Evolutionary conservation across 2,113 vertebrate species (phyloP), one percentile per base, ranked within the genome.

Genomic region (Otocyon megalotis): DNA sequence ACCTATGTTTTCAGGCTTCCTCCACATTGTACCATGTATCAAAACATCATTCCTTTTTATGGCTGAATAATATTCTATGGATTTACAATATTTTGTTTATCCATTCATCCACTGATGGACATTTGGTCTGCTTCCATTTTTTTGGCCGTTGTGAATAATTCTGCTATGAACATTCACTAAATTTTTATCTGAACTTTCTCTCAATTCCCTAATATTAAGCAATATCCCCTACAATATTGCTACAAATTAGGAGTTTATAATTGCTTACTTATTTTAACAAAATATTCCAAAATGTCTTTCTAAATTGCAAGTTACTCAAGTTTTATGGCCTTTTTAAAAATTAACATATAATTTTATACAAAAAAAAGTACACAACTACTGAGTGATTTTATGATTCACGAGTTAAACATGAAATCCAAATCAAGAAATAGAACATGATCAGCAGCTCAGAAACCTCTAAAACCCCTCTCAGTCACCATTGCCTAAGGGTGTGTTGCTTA

Each of bases 231-330:
- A 26, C 28, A 48, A 8, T 28, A 32, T 81, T 15, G 3, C 26
- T 77, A 58, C 72, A 82, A 53, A 95, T 60, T 62, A 50, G 13
- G 60, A 65, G 4, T 17, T 77, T 92, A 24, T 69, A n/a, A 37
- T 58, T 67, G 37, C 84, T 92, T 54, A 60, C 65, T 92, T 87
- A n/a, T 87, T 90, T 96, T 77, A 87, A 14, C 28, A 74, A 53
- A 90, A 54, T 43, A 35, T 83, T 97, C 43, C 62, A 77, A 79
- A 74, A 60, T 72, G 17, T 43, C 63, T 96, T 80, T 63, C 80
- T 53, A 82, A 89, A 76, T 82, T 86, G 22, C 69, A 60, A 28
- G 43, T 77, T 74, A 69, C 26, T 93, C 60, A 58, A 87, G 63
- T 83, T 50, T 15, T n/a, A 48, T 17, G 62, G 83, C 35, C 60